A percentile compares a stretch with the other conserved stretches of the same genome.
phyloP scores from a whole-genome alignment of 2,113 vertebrate genomes.

The Melanocharis versteri region DNA sequence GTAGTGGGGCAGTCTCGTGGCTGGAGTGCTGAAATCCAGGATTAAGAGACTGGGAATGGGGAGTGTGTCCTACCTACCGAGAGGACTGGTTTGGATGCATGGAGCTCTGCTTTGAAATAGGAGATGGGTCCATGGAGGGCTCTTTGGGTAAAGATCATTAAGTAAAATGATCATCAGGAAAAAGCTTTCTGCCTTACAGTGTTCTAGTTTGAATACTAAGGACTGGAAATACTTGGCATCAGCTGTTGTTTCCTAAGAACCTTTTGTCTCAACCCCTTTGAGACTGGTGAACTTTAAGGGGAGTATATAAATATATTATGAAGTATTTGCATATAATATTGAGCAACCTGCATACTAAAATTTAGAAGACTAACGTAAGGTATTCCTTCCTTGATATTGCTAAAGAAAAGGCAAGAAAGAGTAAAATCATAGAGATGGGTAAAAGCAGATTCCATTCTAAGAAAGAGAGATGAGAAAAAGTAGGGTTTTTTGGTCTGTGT shows the following conservation, averaged over 20 bases:
- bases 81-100: not conserved
- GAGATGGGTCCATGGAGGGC: not conserved
- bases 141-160: not conserved
- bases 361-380: not conserved
- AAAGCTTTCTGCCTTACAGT: not conserved
- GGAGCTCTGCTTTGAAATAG: not conserved
- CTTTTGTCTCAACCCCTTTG: not conserved
- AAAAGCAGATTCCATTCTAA: not conserved
- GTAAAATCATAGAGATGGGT: not conserved
- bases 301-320: not conserved
- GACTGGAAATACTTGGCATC: not conserved
- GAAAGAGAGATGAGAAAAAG: not conserved
- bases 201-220: not conserved
- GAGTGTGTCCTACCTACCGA: fast-evolving
- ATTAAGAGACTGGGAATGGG: not conserved
- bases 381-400: not conserved
- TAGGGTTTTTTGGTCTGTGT: not conserved
- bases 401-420: not conserved
- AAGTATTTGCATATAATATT: not conserved
- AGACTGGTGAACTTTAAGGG: not conserved
- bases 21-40: not conserved
- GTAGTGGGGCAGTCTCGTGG: not conserved
- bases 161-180: not conserved
- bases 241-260: not conserved
- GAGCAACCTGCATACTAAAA: not conserved